Evolutionary conservation across 2,113 vertebrate genomes (phyloP).

Genomic region (Clupea harengus): DNA sequence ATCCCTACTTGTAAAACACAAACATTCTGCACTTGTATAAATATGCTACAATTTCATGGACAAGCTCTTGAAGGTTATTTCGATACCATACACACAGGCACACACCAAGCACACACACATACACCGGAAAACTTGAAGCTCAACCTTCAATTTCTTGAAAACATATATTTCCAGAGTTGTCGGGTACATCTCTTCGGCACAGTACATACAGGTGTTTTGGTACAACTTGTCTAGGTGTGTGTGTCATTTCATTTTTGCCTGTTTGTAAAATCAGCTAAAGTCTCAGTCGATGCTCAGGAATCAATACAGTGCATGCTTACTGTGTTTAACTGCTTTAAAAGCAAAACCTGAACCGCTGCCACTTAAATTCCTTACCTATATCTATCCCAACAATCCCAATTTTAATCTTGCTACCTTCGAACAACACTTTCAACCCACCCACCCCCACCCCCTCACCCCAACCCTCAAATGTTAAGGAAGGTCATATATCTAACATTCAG

Average conservation of each 20-base stretch:
- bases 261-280: neutral
- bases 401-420: neutral
- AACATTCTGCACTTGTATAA: neutral
- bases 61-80: neutral
- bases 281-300: neutral
- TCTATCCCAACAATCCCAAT: neutral
- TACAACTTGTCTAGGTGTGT: neutral
- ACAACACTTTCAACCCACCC: neutral
- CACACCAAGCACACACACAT: neutral
- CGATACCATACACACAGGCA: neutral
- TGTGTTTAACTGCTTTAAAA: neutral
- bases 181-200: neutral
- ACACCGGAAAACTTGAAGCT: neutral
- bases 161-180: neutral
- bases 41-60: constrained; percentile 33
- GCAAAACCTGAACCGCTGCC: neutral
- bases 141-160: neutral
- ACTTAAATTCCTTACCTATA: neutral
- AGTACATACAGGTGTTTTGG: neutral
- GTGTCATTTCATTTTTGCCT: neutral
- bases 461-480: neutral
- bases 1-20: constrained; percentile 5
- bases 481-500: neutral
- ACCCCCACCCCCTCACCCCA: neutral
- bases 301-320: neutral